Evolutionary conservation across 1,140 invertebrate genomes (phyloP).

Genomic region (Cotesia chilonis): DNA sequence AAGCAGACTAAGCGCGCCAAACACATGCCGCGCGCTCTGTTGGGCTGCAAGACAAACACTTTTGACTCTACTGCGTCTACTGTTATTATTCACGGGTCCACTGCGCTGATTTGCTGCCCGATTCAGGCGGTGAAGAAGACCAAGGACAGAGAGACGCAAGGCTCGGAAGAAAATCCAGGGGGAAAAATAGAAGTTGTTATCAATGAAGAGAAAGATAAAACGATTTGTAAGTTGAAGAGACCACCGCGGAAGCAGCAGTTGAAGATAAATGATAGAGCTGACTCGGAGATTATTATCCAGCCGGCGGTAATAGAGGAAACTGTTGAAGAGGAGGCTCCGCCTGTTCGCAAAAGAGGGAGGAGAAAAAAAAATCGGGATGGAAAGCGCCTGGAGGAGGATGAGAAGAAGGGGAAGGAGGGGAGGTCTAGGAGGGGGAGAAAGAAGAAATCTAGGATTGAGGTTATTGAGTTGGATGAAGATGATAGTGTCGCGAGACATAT

Average conservation of each 20-base stretch:
- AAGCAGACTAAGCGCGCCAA: background rate
- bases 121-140: background rate
- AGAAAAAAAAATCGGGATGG: conserved; percentile 44
- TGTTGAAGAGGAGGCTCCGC: conserved; percentile 54
- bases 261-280: conserved; percentile 58
- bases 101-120: conserved; percentile 4
- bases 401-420: conserved; percentile 44
- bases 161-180: no score
- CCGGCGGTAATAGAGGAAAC: conserved; percentile 53
- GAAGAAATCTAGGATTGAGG: conserved; percentile 52
- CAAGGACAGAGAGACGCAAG: background rate
- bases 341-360: conserved; percentile 49
- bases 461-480: conserved; percentile 54
- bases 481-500: conserved; percentile 36
- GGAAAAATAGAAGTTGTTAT: background rate
- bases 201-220: background rate
- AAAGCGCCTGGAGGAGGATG: conserved; percentile 41
- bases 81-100: conserved; percentile 14
- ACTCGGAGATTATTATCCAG: conserved; percentile 64
- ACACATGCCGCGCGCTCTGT: conserved; percentile 9
- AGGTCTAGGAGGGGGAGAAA: conserved; percentile 44
- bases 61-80: background rate
- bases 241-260: conserved; percentile 60
- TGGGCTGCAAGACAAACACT: conserved; percentile 4
- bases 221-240: conserved; percentile 50